These are phyloP conservation scores for Meandrusa payeni DNA, from an alignment of 2,888 invertebrate genomes.

Conservation along the genomic window DNA sequence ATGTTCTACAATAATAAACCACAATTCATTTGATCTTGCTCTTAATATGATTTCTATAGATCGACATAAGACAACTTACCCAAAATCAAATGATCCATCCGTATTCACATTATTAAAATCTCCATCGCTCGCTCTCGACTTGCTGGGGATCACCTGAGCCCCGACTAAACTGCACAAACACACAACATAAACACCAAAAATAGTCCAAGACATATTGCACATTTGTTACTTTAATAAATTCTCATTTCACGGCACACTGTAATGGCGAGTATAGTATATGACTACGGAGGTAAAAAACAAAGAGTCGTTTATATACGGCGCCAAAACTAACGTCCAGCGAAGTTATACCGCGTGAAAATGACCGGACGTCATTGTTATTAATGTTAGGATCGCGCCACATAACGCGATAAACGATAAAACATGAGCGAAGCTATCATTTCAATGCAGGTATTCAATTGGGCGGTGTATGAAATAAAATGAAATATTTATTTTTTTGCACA, in stretches of 20 bases:
- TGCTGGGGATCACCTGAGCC: constrained; percentile 71
- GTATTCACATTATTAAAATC: constrained; percentile 84
- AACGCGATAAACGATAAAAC: constrained; percentile 23
- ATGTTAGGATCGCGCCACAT: constrained; percentile 38
- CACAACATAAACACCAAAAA: constrained; percentile 52
- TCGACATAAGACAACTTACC: constrained; percentile 71
- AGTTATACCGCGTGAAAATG: constrained; percentile 71
- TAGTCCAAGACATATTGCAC: constrained; percentile 62
- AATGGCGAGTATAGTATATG: constrained; percentile 44
- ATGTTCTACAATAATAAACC: too few relatives aligned
- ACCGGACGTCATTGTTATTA: constrained; percentile 78
- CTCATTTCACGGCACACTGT: constrained; percentile 43
- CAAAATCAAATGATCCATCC: constrained; percentile 89
- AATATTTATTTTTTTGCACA: too few relatives aligned
- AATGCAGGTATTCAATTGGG: too few relatives aligned
- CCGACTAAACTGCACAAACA: constrained; percentile 60
- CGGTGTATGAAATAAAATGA: too few relatives aligned
- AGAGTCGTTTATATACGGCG: constrained; percentile 69
- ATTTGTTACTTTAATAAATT: constrained; percentile 32
- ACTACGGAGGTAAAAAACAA: constrained; percentile 72
- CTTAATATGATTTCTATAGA: too few relatives aligned
- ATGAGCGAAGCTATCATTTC: neutral
- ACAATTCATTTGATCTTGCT: too few relatives aligned
- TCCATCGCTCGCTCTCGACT: constrained; percentile 72
- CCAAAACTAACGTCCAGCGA: constrained; percentile 63